Percentiles rank a stretch among this genome's conserved stretches.
These are phyloP conservation scores for Silurus aristotelis DNA, from an alignment of 2,797 vertebrate species.

Conservation along the genomic window DNA sequence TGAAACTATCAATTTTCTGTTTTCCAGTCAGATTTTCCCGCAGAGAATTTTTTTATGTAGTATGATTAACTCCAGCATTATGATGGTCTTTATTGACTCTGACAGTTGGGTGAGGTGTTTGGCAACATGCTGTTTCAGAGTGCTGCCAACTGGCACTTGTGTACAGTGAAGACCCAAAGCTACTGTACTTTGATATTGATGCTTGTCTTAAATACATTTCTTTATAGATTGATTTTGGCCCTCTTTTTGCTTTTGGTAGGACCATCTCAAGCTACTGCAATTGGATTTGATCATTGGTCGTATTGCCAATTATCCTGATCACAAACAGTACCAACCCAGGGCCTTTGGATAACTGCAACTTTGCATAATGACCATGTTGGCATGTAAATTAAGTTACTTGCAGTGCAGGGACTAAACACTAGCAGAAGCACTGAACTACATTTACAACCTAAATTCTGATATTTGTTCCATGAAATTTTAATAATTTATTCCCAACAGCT, in stretches of 20 bases:
- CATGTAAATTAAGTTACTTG: neutral
- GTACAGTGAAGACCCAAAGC: neutral
- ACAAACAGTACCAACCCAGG: neutral
- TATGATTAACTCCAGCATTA: neutral
- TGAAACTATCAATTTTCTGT: neutral
- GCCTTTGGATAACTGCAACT: neutral
- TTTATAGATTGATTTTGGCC: neutral
- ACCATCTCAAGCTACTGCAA: neutral
- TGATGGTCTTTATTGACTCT: neutral
- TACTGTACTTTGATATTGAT: neutral
- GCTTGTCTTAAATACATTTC: neutral
- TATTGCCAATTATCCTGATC: neutral
- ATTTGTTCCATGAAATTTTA: too few species aligned
- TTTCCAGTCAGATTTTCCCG: neutral
- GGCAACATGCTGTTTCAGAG: neutral
- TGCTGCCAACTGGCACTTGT: neutral
- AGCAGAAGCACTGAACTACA: too few species aligned
- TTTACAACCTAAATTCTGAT: too few species aligned
- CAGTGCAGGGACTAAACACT: neutral
- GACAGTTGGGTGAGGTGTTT: neutral
- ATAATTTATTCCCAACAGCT: too few species aligned
- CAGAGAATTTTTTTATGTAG: too few species aligned
- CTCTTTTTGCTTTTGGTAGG: neutral
- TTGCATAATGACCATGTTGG: neutral
- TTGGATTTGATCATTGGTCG: neutral